Base-by-base conservation (phyloP, 30 jellyfish, hydroid and myxozoan genomes). In the Pseudorhiza aurosa region DNA sequence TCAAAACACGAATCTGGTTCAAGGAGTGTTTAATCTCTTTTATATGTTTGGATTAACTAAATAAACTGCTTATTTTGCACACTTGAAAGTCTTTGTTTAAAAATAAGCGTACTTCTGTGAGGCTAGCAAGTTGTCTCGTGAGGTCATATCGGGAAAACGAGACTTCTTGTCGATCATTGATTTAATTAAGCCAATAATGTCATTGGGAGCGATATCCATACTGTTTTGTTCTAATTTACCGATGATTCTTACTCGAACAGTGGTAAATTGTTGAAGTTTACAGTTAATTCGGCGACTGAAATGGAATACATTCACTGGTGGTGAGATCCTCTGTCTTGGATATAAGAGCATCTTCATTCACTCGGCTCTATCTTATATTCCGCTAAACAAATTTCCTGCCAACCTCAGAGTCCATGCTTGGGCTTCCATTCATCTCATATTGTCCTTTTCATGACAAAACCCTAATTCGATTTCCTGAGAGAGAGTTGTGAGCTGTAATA, bases 341-440 rank as follows among this genome's bases (percentile, higher is more conserved):
- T 18, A 53, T 21, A 21, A 22, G 24, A 18, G 32, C 21, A 30
- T 64, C 77, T 29, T 12, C 12, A 59, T 33, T 25, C 57, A 10
- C 25, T 33, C 53, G 1, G 60, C 77, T 22, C 19, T 18, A 18
- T 70, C 72, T 70, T 22, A 8, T 1, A 69, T 69, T 3, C 83
- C 71, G 55, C 65, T 69, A 69, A 69, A 44, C 69, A 68, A 43
- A 43, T 46, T 70, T 70, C 83, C 83, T 70, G 67, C 32, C 24
- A 46, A 21, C 25, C 18, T 45, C 21, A 67, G 70, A 35, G 56
- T 57, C 56, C 36, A 36, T 15, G 24, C 24, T 53, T 12, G 24
- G n/a, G 17, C 49, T 47, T 47, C 72, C 44, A 60, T 64, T 70
- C 67, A 42, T 25, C 22, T 4, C 33, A 17, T 21, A 53, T 18